These are phyloP conservation scores for Ornithoptera alexandrae DNA, from an alignment of 2,888 invertebrate species.

Conservation along the genomic window DNA sequence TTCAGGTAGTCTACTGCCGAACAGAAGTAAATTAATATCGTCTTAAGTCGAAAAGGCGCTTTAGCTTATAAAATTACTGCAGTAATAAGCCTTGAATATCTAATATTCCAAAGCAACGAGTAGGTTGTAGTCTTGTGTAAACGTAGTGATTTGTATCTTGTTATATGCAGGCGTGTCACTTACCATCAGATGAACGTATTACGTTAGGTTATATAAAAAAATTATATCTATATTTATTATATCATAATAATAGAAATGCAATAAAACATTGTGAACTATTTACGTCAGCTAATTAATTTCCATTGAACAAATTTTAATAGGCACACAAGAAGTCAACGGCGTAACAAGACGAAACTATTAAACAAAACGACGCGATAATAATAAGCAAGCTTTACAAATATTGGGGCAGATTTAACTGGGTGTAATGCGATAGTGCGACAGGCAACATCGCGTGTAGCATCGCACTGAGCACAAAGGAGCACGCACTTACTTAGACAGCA, in stretches of 20 bases:
- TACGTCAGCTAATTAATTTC: conserved; percentile 37
- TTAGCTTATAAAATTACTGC: no score
- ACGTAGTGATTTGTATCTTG: no score
- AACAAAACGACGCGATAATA: conserved; percentile 63
- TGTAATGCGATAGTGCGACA: conserved; percentile 75
- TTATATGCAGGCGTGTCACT: no score
- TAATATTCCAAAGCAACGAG: no score
- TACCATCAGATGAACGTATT: no score
- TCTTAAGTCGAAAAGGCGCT: no score
- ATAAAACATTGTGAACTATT: neutral
- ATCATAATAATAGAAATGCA: neutral
- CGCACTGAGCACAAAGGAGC: conserved; percentile 46
- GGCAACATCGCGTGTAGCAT: conserved; percentile 67
- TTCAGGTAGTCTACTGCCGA: no score
- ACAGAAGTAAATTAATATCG: no score
- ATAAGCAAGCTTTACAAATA: conserved; percentile 76
- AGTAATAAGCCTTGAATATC: no score
- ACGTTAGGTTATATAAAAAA: no score
- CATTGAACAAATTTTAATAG: conserved; percentile 60
- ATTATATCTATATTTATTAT: no score
- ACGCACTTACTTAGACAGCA: conserved; percentile 64
- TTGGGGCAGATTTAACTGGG: conserved; percentile 74
- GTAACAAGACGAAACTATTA: conserved; percentile 64
- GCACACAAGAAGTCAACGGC: conserved; percentile 40
- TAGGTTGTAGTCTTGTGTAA: no score